These are phyloP conservation scores for Liolophura sinensis DNA, from an alignment of 1,140 invertebrate genomes.

Conservation along the genomic window DNA sequence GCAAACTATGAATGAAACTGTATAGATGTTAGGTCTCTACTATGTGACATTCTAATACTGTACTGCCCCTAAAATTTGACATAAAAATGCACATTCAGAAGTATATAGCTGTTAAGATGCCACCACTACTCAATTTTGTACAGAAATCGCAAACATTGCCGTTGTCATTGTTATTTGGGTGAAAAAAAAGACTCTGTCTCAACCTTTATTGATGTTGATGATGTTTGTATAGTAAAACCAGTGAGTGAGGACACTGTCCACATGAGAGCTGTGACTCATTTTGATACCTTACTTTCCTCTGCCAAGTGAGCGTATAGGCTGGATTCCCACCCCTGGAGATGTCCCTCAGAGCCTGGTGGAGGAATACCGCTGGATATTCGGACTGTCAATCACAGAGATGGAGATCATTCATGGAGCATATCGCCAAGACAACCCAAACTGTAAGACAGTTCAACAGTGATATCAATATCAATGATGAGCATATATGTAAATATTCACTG, in stretches of 20 bases:
- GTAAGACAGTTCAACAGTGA: constrained; percentile 14
- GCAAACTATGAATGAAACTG: not conserved
- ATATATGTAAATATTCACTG: no score
- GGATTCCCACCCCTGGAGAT: constrained; percentile 20
- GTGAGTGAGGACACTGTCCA: no score
- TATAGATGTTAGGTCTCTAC: not conserved
- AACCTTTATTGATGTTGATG: no score
- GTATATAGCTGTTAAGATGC: no score
- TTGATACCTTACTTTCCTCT: not conserved
- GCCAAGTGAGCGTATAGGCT: constrained; percentile 26
- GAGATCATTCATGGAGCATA: constrained; percentile 30
- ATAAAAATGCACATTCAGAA: no score
- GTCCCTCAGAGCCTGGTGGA: constrained; percentile 15
- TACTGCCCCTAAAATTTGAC: no score
- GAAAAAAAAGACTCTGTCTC: no score
- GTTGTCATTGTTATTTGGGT: no score
- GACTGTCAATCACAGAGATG: constrained; percentile 30
- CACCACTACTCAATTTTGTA: no score
- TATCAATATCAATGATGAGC: not conserved
- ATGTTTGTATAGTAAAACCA: no score
- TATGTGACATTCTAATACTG: not conserved
- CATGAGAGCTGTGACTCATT: no score
- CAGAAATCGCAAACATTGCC: no score
- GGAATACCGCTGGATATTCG: constrained; percentile 20
- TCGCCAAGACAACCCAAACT: constrained; percentile 23